Evolutionary conservation across 2,113 vertebrate genomes (phyloP).

Genomic region (Clarias batrachus): DNA sequence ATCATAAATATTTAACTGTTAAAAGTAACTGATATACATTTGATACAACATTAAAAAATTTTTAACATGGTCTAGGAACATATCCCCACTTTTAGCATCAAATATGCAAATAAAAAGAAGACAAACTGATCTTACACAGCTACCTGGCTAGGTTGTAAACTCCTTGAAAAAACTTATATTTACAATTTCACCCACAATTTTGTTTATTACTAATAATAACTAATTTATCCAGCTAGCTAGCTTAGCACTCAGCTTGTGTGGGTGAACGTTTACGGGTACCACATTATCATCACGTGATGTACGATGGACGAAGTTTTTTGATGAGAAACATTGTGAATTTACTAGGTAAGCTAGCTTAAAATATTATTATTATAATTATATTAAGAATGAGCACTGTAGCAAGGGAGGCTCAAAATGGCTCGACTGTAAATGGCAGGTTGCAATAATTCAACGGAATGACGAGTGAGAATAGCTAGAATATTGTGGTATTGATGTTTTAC

Average conservation of each 20-base stretch:
- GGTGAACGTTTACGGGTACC: not conserved
- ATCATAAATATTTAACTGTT: not conserved
- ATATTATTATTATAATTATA: not conserved
- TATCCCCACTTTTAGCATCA: not conserved
- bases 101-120: not conserved
- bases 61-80: not conserved
- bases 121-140: not conserved
- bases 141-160: not conserved
- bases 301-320: no score
- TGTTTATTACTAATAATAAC: not conserved
- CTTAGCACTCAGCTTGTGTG: not conserved
- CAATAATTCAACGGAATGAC: not conserved
- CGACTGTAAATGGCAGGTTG: not conserved
- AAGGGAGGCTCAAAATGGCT: not conserved
- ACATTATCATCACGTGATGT: not conserved
- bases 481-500: not conserved
- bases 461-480: not conserved
- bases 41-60: not conserved
- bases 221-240: not conserved
- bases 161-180: not conserved
- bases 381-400: not conserved
- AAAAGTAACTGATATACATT: not conserved
- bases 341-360: not conserved
- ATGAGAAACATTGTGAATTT: not conserved
- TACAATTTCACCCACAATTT: not conserved